Evolutionary conservation across 2,797 vertebrate species (phyloP).

Genomic region (Phoxinus dragarum): DNA sequence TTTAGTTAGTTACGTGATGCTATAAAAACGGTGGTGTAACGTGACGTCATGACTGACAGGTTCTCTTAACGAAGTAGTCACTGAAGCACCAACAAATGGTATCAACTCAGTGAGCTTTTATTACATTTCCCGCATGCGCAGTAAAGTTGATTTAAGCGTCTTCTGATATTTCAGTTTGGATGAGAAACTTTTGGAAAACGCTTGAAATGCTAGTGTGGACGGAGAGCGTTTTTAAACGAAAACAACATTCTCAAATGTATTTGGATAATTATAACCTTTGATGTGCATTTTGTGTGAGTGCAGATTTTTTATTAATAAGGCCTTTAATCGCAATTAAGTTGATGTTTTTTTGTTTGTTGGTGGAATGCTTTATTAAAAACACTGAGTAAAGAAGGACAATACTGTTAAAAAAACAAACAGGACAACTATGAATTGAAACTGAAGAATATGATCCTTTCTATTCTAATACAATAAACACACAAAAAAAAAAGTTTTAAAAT

Average conservation of each 20-base stretch:
- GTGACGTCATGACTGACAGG: too few species aligned
- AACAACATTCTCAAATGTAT: not conserved
- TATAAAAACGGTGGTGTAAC: too few species aligned
- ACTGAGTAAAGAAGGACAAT: conserved; percentile 64
- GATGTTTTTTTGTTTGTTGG: not conserved
- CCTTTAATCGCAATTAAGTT: not conserved
- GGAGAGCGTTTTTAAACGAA: not conserved
- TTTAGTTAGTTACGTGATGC: too few species aligned
- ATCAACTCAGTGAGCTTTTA: too few species aligned
- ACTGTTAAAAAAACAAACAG: conserved; percentile 67
- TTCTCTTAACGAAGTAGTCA: too few species aligned
- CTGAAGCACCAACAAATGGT: too few species aligned
- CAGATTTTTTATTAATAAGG: not conserved
- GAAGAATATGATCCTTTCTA: conserved; percentile 15
- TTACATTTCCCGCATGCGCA: too few species aligned
- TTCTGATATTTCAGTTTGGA: not conserved
- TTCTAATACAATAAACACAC: conserved; percentile 34
- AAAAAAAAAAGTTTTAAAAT: conserved; percentile 38
- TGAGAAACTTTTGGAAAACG: not conserved
- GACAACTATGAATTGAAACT: conserved; percentile 57
- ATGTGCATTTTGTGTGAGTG: not conserved
- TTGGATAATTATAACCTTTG: not conserved
- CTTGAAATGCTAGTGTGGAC: not conserved
- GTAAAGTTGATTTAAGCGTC: not conserved
- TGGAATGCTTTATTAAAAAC: conserved; percentile 74